Evolutionary conservation across 1,140 invertebrate genomes (phyloP).

Genomic region (Zelostemma sp.): DNA sequence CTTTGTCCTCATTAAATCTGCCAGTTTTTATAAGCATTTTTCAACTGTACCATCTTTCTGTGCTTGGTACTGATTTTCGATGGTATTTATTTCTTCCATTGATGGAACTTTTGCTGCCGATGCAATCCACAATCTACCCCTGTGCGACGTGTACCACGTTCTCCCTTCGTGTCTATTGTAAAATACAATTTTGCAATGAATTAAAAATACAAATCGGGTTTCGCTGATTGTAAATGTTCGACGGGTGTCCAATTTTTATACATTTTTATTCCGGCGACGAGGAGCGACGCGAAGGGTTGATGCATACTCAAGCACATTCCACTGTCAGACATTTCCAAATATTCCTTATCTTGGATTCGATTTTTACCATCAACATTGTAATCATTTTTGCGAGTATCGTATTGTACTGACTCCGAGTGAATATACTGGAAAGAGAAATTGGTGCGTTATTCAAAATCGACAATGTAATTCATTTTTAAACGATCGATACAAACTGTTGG

Average conservation of each 20-base stretch:
- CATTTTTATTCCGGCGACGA: slow-evolving; percentile 93
- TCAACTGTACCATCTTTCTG: slow-evolving; percentile 75
- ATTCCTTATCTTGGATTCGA: slow-evolving; percentile 85
- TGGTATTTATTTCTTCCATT: slow-evolving; percentile 76
- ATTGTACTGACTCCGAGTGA: slow-evolving; percentile 16
- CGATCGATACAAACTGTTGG: slow-evolving; percentile 20
- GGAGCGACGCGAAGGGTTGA: slow-evolving; percentile 94
- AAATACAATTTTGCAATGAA: no score
- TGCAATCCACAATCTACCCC: slow-evolving; percentile 95
- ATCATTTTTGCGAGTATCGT: slow-evolving; percentile 14
- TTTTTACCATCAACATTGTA: slow-evolving; percentile 43
- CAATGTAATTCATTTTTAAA: no score
- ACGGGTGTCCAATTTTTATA: slow-evolving; percentile 72
- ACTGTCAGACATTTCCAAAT: slow-evolving; percentile 89
- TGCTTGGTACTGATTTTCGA: slow-evolving; percentile 81
- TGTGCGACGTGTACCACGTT: slow-evolving; percentile 91
- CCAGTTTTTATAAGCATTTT: no score
- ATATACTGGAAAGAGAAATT: slow-evolving; percentile 47
- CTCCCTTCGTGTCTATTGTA: slow-evolving; percentile 89
- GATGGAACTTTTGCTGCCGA: slow-evolving; percentile 83
- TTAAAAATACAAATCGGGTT: no score
- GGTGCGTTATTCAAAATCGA: not conserved
- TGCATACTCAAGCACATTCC: slow-evolving; percentile 94
- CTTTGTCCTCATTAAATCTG: no score
- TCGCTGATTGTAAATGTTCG: no score